These are phyloP conservation scores for Chaetophractus vellerosus DNA, from an alignment of 2,797 vertebrate species.

Conservation along the genomic window DNA sequence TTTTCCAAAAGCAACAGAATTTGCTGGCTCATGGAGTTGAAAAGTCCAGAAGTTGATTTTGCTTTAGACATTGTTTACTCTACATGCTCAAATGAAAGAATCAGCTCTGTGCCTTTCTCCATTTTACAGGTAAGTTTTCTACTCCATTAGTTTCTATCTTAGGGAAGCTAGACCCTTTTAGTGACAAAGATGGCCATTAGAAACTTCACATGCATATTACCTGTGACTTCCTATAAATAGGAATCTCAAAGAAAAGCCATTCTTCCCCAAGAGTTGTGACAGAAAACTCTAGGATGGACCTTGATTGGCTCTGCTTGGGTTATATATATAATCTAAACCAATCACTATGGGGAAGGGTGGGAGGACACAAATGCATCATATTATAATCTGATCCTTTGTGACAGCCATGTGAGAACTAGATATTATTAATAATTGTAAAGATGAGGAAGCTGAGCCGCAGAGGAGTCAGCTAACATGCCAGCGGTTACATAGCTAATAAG, in stretches of 20 bases:
- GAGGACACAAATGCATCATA: not conserved
- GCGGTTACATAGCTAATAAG: not conserved
- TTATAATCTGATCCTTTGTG: not conserved
- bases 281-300: not conserved
- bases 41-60: not conserved
- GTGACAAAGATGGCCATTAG: not conserved
- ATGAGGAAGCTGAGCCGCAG: not conserved
- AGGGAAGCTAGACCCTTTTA: not conserved
- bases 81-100: not conserved
- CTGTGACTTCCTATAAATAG: not conserved
- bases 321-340: not conserved
- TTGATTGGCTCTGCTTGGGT: not conserved
- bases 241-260: not conserved
- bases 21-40: not conserved
- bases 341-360: not conserved
- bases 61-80: not conserved
- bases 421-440: not conserved
- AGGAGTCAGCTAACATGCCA: not conserved
- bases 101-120: not conserved
- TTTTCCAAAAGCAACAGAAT: not conserved
- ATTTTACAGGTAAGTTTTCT: not conserved
- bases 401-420: not conserved
- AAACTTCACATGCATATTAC: not conserved
- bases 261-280: not conserved
- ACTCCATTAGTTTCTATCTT: not conserved